Evolutionary conservation across 2,113 vertebrate species (phyloP), one percentile per base, ranked within the genome.

Genomic region (Edolisoma coerulescens): DNA sequence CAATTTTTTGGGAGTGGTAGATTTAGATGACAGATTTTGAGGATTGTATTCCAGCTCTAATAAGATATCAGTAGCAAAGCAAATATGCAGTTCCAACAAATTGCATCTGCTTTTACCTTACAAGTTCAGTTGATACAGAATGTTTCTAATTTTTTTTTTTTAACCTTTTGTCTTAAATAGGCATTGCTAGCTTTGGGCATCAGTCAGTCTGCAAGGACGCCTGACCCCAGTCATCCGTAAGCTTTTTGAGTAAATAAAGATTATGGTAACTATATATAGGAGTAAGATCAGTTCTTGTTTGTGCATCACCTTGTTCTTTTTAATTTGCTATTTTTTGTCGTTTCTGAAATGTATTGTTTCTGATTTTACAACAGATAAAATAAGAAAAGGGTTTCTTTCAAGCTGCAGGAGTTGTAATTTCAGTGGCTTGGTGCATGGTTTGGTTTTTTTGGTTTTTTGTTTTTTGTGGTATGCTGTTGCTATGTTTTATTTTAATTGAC

Each of bases 221-320:
- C 99, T 71, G 99, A 99, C 45, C 97, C 99, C 54, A 97, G 97
- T 69, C 99, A 99, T 95, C 99, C 99, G 99, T 99, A 99, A 99
- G 90, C 85, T 96, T 96, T 95, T 96, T 94, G 95, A 93, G 80
- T 96, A 93, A 95, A 97, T 94, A 95, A 76, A 74, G 32, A 68
- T 85, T 93, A 89, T 88, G 56, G 9, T 79, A 93, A 90, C 35
- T 95, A 67, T 47, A 37, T 45, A 15, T 64, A 61, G 56, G 33
- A 61, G 39, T 82, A 69, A 84, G 52, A 76, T 84, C 8, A 32
- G 8, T 75, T 94, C 33, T 67, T 92, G 27, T 59, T 87, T 93
- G 47, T 88, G n/a, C 3, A 3, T 35, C 39, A 53, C 11, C 27
- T 84, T 68, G 23, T 65, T 76, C 56, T 69, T 67, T 86, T 65